Evolutionary conservation across 2,888 invertebrate species (phyloP).

Genomic region (Crossocerus cetratus): DNA sequence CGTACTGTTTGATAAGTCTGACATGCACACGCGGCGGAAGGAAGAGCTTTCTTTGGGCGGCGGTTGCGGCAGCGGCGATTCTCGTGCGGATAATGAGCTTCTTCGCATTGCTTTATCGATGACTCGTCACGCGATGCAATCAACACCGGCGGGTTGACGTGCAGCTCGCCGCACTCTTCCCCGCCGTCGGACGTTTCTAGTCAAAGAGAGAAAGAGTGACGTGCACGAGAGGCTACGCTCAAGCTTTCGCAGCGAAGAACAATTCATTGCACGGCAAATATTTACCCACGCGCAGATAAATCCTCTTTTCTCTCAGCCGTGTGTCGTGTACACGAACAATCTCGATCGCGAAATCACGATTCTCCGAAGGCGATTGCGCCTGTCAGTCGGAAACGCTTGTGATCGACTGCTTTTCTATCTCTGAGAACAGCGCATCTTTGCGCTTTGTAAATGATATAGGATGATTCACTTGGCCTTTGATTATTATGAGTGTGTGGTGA

Average conservation of each 20-base stretch:
- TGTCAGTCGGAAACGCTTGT: constrained; percentile 12
- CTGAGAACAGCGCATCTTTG: constrained; percentile 35
- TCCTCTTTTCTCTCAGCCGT: not conserved
- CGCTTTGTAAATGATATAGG: no score
- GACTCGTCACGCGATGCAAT: not conserved
- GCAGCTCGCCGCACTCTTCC: not conserved
- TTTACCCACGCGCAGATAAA: constrained; percentile 13
- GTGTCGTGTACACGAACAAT: not conserved
- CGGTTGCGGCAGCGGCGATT: not conserved
- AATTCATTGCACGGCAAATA: constrained; percentile 8
- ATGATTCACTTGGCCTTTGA: no score
- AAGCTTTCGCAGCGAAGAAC: constrained; percentile 13
- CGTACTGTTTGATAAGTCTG: no score
- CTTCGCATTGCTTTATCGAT: not conserved
- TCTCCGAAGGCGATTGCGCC: constrained; percentile 24
- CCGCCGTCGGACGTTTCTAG: not conserved
- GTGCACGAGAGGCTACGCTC: not conserved
- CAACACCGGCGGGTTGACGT: not conserved
- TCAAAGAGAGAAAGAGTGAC: not conserved
- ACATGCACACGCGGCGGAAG: not conserved
- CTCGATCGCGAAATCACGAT: constrained; percentile 16
- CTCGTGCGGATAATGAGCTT: not conserved
- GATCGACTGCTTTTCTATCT: constrained; percentile 36
- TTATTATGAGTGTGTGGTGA: no score
- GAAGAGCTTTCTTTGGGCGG: constrained; percentile 9